Evolutionary conservation across 2,113 vertebrate species (phyloP).

Genomic region (Nerophis ophidion): DNA sequence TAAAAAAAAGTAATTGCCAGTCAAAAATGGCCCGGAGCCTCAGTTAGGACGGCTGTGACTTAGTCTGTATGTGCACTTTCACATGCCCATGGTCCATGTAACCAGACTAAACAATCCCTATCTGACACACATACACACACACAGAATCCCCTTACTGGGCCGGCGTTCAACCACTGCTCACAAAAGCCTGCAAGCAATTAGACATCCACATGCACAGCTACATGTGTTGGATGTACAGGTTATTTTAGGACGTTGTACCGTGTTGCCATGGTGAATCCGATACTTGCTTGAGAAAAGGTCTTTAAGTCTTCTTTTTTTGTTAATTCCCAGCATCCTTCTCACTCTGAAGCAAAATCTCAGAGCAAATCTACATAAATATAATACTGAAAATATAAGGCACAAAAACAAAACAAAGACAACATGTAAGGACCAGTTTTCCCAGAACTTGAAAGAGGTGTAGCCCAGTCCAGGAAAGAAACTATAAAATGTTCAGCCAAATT

Average conservation of each 20-base stretch:
- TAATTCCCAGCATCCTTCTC: conserved; percentile 21
- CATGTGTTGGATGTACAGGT: conserved; percentile 59
- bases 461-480: conserved; percentile 3
- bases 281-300: conserved; percentile 61
- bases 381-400: background rate
- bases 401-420: background rate
- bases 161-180: conserved; percentile 76
- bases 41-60: background rate
- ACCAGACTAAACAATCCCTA: conserved; percentile 71
- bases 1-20: no score
- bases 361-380: conserved; percentile 31
- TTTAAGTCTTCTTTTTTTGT: conserved; percentile 49
- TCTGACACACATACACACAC: conserved; percentile 24
- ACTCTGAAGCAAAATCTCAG: conserved; percentile 15
- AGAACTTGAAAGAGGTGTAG: background rate
- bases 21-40: background rate
- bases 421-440: background rate
- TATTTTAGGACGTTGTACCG: conserved; percentile 71
- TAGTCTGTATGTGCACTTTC: conserved; percentile 37
- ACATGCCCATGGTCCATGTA: conserved; percentile 59
- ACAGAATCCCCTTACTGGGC: conserved; percentile 65
- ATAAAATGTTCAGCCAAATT: background rate
- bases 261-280: conserved; percentile 69
- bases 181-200: conserved; percentile 69
- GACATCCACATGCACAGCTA: conserved; percentile 56